Conservation (phyloP, 2,113 vertebrate genomes). For the Anguilla japonica region DNA sequence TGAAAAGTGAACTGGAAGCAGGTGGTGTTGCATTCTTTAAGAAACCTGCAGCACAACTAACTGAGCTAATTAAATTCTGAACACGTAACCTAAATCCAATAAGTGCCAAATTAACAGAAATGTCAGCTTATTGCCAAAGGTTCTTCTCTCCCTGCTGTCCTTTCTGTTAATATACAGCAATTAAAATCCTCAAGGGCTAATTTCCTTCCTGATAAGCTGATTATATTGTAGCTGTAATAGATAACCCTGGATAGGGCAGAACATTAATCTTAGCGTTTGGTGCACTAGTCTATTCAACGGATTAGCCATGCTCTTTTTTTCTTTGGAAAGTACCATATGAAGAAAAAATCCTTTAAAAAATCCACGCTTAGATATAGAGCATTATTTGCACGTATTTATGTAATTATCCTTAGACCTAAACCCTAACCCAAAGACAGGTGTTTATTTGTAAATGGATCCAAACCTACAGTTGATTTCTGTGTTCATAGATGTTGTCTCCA, state of each 20-base stretch:
- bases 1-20: neutral
- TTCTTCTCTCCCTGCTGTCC: neutral
- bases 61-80: neutral
- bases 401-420: neutral
- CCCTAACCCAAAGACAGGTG: neutral
- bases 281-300: neutral
- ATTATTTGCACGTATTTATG: neutral
- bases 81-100: neutral
- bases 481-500: neutral
- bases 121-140: neutral
- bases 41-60: neutral
- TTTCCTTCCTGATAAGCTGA: neutral
- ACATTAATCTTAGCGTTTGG: neutral
- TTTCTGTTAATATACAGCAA: neutral
- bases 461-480: neutral
- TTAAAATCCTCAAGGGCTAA: neutral
- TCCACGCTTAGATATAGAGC: neutral
- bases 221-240: neutral
- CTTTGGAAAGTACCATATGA: neutral
- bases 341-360: neutral
- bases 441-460: neutral
- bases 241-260: neutral
- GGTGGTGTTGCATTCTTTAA: neutral
- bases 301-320: neutral
- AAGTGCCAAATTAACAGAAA: constrained; percentile 3